Conservation (phyloP, 2,113 vertebrate genomes). For the Hiodon alosoides region DNA sequence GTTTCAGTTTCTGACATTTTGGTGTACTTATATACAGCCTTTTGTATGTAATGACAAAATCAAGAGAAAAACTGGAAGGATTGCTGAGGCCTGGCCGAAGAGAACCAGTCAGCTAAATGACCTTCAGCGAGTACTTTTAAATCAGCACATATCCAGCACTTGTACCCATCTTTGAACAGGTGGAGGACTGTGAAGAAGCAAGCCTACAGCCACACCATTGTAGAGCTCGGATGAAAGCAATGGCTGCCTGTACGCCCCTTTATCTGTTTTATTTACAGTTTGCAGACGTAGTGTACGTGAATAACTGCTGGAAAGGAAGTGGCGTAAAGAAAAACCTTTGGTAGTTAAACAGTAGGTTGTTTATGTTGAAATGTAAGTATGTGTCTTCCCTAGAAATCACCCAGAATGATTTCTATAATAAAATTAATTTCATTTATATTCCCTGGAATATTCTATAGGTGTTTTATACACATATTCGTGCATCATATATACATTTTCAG, state of each 20-base stretch:
- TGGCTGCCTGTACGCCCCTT: constrained; percentile 82
- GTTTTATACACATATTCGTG: constrained; percentile 90
- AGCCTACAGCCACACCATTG: constrained; percentile 79
- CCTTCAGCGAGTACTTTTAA: constrained; percentile 89
- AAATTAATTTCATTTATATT: constrained; percentile 99
- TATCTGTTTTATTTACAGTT: constrained; percentile 64
- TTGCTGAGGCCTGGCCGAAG: constrained; percentile 81
- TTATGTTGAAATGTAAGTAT: constrained; percentile 98
- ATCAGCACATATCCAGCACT: constrained; percentile 87
- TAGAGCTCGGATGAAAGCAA: constrained; percentile 77
- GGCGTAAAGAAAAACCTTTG: constrained; percentile 64
- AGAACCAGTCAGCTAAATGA: constrained; percentile 72
- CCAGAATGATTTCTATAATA: constrained; percentile 98
- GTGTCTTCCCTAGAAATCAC: constrained; percentile 99
- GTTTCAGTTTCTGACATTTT: constrained; percentile 20
- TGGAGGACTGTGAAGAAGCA: constrained; percentile 74
- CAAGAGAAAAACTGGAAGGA: constrained; percentile 85
- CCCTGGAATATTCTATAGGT: constrained; percentile 97
- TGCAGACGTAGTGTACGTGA: constrained; percentile 75
- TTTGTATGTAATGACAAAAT: constrained; percentile 91
- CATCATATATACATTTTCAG: constrained; percentile 83
- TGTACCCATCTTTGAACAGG: constrained; percentile 87
- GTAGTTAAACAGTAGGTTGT: constrained; percentile 95
- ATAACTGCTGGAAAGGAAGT: constrained; percentile 66
- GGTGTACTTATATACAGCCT: constrained; percentile 98